Conservation (phyloP, 2,797 vertebrate species). For the Setipinna tenuifilis region DNA sequence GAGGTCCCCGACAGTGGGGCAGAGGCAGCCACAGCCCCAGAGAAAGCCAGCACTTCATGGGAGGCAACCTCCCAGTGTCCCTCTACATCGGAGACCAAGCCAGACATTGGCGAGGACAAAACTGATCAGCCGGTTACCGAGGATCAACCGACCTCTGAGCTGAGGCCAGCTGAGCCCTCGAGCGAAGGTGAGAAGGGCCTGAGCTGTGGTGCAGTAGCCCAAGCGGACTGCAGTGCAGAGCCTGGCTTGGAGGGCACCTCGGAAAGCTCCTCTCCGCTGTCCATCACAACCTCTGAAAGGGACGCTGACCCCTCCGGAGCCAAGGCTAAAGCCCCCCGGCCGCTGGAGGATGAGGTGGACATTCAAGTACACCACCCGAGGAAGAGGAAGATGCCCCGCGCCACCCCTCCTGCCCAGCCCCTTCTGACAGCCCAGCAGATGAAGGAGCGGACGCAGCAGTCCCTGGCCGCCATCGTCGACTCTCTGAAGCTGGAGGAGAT, state of each 20-base stretch:
- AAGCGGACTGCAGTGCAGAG: slow-evolving; percentile 75
- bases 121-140: slow-evolving; percentile 72
- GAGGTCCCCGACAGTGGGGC: slow-evolving; percentile 48
- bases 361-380: slow-evolving; percentile 89
- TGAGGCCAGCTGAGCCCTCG: slow-evolving; percentile 50
- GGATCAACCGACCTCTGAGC: slow-evolving; percentile 70
- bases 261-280: slow-evolving; percentile 73
- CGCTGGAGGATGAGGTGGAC: slow-evolving; percentile 87
- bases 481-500: slow-evolving; percentile 98
- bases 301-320: slow-evolving; percentile 82
- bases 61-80: slow-evolving; percentile 51
- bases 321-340: slow-evolving; percentile 77
- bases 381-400: slow-evolving; percentile 91
- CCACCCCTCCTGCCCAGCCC: slow-evolving; percentile 77
- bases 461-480: slow-evolving; percentile 93
- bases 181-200: slow-evolving; percentile 59
- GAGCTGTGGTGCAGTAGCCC: slow-evolving; percentile 41
- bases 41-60: slow-evolving; percentile 34
- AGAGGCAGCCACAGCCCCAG: slow-evolving; percentile 15
- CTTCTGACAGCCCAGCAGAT: slow-evolving; percentile 81
- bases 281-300: slow-evolving; percentile 72
- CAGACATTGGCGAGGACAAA: slow-evolving; percentile 57
- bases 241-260: slow-evolving; percentile 76
- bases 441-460: slow-evolving; percentile 91
- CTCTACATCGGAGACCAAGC: slow-evolving; percentile 48